phyloP scores from a whole-genome alignment of 1,140 invertebrate genomes.

The Oryzaephilus surinamensis region DNA sequence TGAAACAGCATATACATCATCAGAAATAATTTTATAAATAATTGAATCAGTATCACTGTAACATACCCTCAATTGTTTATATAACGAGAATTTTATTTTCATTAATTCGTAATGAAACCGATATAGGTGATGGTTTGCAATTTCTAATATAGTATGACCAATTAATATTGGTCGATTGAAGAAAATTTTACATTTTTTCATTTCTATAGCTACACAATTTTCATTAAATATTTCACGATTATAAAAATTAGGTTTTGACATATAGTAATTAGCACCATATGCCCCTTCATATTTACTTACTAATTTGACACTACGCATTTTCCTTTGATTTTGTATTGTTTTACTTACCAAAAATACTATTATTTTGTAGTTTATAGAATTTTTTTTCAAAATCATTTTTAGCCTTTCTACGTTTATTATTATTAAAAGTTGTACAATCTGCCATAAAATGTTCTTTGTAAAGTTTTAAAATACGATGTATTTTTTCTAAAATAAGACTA shows the following conservation, averaged over 20 bases:
- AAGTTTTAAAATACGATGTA: constrained; percentile 16
- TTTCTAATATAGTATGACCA: constrained; percentile 27
- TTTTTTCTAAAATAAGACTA: constrained; percentile 16
- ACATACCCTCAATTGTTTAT: constrained; percentile 23
- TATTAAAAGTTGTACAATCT: constrained; percentile 18
- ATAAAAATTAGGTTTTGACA: constrained; percentile 30
- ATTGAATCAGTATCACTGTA: constrained; percentile 37
- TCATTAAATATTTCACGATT: constrained; percentile 30
- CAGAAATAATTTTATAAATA: constrained; percentile 28
- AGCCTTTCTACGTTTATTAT: constrained; percentile 10
- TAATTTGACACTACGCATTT: constrained; percentile 26
- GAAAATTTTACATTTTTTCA: constrained; percentile 23
- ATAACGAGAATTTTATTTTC: constrained; percentile 14
- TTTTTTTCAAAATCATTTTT: too few relatives aligned
- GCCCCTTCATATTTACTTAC: constrained; percentile 17
- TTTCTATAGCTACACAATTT: constrained; percentile 29
- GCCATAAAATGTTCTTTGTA: constrained; percentile 15
- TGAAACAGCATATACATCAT: constrained; percentile 27
- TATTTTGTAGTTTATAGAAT: constrained; percentile 20
- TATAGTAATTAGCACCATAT: constrained; percentile 13
- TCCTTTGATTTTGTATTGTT: constrained; percentile 11
- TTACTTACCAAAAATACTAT: constrained; percentile 16
- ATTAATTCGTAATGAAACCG: constrained; percentile 28
- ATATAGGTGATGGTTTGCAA: constrained; percentile 28
- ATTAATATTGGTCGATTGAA: constrained; percentile 33